Conservation (phyloP, 2,797 vertebrate species). For the Melopsittacus undulatus region DNA sequence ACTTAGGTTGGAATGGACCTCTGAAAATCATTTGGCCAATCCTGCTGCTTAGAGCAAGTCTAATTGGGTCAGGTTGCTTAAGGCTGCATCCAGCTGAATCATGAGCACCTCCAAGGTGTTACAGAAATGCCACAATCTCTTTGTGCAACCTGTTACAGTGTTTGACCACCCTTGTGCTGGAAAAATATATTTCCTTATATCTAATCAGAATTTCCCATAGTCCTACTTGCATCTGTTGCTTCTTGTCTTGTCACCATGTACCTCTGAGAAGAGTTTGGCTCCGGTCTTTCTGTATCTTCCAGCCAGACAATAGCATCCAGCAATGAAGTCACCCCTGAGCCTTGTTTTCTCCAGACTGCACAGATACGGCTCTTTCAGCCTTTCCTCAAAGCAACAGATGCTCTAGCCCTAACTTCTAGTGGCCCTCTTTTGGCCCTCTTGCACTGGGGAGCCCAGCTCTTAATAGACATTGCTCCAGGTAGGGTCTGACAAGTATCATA, state of each 20-base stretch:
- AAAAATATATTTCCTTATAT: neutral
- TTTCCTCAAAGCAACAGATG: fast-evolving
- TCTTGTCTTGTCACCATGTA: neutral
- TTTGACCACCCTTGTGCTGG: neutral
- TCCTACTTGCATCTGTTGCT: neutral
- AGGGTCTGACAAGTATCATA: neutral
- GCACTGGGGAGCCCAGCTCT: neutral
- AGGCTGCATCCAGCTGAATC: neutral
- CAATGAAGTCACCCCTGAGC: neutral
- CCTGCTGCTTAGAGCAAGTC: neutral
- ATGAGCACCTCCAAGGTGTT: neutral
- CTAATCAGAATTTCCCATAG: neutral
- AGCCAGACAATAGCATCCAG: neutral
- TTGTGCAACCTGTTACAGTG: neutral
- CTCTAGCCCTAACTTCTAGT: neutral
- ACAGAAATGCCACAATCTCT: neutral
- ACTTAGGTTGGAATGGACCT: neutral
- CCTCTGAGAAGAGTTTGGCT: neutral
- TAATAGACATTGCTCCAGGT: neutral
- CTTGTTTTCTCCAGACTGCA: neutral
- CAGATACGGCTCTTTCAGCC: neutral
- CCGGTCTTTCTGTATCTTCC: neutral
- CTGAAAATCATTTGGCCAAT: neutral
- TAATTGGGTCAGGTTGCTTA: neutral
- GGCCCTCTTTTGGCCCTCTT: neutral